These are phyloP conservation scores for Acomys russatus DNA, from an alignment of 2,797 vertebrate species.

Conservation along the genomic window DNA sequence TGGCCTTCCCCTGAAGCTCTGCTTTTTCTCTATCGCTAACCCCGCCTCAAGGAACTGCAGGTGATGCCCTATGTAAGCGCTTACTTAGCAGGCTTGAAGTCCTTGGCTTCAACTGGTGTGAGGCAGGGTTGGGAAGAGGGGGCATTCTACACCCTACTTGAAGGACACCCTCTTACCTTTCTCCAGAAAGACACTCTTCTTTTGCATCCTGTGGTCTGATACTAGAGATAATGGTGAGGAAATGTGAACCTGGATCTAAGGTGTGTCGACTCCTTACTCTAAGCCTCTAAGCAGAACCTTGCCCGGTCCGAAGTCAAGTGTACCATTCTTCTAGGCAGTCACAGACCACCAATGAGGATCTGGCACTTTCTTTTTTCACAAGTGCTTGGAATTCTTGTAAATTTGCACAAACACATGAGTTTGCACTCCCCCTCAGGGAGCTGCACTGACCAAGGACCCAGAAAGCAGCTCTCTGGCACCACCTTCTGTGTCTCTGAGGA, in stretches of 20 bases:
- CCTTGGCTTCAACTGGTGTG: not conserved
- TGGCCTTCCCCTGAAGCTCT: not conserved
- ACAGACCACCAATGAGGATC: not conserved
- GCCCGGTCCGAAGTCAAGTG: not conserved
- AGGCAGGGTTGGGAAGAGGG: not conserved
- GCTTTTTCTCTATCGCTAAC: not conserved
- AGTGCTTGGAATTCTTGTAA: not conserved
- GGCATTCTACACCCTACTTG: not conserved
- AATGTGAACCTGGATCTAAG: not conserved
- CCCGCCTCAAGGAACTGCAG: not conserved
- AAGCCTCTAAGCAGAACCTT: not conserved
- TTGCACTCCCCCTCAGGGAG: too few relatives aligned
- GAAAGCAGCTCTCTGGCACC: constrained; percentile 62
- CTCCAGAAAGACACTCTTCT: not conserved
- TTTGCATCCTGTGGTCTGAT: not conserved
- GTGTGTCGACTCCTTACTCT: not conserved
- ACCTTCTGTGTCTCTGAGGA: constrained; percentile 41
- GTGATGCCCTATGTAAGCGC: not conserved
- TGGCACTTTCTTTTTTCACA: not conserved
- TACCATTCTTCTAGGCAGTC: not conserved
- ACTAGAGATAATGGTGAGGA: not conserved
- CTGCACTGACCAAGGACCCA: not conserved
- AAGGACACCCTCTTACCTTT: constrained; percentile 16
- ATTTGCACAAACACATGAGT: not conserved
- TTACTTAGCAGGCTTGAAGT: not conserved